These are phyloP conservation scores for Microcebus tavaratra DNA, from an alignment of 2,113 vertebrate species.

Conservation along the genomic window DNA sequence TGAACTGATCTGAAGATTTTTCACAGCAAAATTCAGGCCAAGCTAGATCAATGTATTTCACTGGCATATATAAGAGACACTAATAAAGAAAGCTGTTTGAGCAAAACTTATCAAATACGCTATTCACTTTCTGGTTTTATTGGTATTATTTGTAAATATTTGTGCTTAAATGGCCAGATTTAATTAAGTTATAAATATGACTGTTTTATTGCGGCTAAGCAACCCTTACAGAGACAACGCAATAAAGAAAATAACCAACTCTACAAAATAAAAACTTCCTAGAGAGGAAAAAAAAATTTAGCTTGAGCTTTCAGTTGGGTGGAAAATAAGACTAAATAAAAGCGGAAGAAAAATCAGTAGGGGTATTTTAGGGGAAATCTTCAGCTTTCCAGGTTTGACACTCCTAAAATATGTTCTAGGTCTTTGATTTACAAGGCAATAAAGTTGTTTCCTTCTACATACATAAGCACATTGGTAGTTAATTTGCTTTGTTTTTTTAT, in stretches of 20 bases:
- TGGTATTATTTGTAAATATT: conserved; percentile 10
- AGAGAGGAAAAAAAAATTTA: background rate
- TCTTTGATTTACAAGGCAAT: conserved; percentile 43
- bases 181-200: conserved; percentile 31
- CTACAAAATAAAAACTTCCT: conserved; percentile 2
- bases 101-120: background rate
- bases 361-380: conserved; percentile 53
- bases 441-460: background rate
- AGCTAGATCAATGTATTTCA: background rate
- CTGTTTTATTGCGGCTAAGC: background rate
- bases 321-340: conserved; percentile 44
- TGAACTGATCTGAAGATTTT: background rate
- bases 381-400: conserved; percentile 49
- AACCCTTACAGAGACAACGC: background rate
- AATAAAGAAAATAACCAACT: background rate
- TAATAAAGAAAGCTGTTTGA: background rate
- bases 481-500: conserved; percentile 52
- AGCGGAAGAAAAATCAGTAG: conserved; percentile 52
- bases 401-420: conserved; percentile 73
- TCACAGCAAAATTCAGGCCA: background rate
- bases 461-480: background rate
- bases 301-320: background rate
- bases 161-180: conserved; percentile 28
- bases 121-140: background rate
- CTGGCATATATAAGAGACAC: background rate